Conservation (phyloP, 30 jellyfish, hydroid and myxozoan species). For the Mastigias papua region DNA sequence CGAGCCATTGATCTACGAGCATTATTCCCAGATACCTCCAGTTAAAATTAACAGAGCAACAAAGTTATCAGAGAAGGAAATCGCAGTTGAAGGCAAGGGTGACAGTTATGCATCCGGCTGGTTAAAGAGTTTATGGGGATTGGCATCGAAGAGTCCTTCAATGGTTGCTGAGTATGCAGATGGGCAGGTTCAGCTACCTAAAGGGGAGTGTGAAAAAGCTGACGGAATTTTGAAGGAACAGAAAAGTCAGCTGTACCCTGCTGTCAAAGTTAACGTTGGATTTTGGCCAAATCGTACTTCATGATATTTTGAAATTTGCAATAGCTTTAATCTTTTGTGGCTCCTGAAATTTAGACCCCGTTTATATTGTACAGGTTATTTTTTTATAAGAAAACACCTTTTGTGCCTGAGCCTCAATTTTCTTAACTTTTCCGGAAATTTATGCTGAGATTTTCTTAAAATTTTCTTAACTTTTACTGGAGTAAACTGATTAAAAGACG, state of each 20-base stretch:
- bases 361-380: no score
- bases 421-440: no score
- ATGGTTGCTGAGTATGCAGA: constrained; percentile 47
- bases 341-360: no score
- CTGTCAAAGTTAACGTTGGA: no score
- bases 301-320: no score
- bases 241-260: constrained; percentile 52
- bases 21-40: constrained; percentile 87
- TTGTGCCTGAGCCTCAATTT: no score
- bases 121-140: constrained; percentile 71
- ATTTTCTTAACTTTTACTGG: no score
- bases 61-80: constrained; percentile 20
- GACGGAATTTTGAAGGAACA: constrained; percentile 60
- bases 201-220: constrained; percentile 69
- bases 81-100: constrained; percentile 7
- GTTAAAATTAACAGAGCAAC: constrained; percentile 78
- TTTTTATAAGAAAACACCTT: no score
- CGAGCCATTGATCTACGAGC: constrained; percentile 92
- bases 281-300: not conserved
- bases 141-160: constrained; percentile 36
- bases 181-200: constrained; percentile 72
- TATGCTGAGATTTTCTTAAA: no score
- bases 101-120: constrained; percentile 67
- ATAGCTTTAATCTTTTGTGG: no score
- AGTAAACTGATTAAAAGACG: no score